Evolutionary conservation across 2,888 invertebrate genomes (phyloP), one percentile per base, ranked within the genome.

Genomic region (Nezara viridula): DNA sequence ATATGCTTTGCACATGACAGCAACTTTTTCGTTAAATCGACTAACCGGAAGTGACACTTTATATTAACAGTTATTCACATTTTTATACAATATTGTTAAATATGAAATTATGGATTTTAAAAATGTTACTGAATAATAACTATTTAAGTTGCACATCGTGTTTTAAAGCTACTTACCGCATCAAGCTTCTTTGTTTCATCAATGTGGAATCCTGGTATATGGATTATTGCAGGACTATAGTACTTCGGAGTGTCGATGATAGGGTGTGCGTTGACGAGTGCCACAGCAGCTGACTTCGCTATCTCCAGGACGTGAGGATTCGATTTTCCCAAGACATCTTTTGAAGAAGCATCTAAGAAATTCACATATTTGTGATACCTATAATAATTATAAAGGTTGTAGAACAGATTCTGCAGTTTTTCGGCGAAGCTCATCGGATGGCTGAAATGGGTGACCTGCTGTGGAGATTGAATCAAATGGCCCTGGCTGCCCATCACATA

Each of bases 111-210:
- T n/a, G n/a, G n/a, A n/a, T n/a, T n/a, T n/a, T n/a, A n/a, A n/a
- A n/a, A n/a, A n/a, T n/a, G n/a, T n/a, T n/a, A n/a, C n/a, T n/a
- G n/a, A n/a, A n/a, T n/a, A n/a, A n/a, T n/a, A n/a, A n/a, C n/a
- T n/a, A n/a, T n/a, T n/a, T n/a, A n/a, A n/a, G n/a, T n/a, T n/a
- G n/a, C n/a, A n/a, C n/a, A n/a, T n/a, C n/a, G n/a, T n/a, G n/a
- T n/a, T n/a, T n/a, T n/a, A n/a, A n/a, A 77, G 4, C 73, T n/a
- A 81, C 81, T 81, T 47, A 44, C 81, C 81, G 24, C n/a, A 44
- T 81, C 81, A 12, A 81, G 81, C n/a, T 81, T 47, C 37, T 44
- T 81, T 4, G 81, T 44, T n/a, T 81, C 44, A n/a, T 81, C 81
- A n/a, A 81, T 44, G 16, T 81, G 81, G 21, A 81, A 81, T 47